Base-by-base conservation (phyloP, 2,888 invertebrate genomes). In the Nasonovia ribisnigri region DNA sequence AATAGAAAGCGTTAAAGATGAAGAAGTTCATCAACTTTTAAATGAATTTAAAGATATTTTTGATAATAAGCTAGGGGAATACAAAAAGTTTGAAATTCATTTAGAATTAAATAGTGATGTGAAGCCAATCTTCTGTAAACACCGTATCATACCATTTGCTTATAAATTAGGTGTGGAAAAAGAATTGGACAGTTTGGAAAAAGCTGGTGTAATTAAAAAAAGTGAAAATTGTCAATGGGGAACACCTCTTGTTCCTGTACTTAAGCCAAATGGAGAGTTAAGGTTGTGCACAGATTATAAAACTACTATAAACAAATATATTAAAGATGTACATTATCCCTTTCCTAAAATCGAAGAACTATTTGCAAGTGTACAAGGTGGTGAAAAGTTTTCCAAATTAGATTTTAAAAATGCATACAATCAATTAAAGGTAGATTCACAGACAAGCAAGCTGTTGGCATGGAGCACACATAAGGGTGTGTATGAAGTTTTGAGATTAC, bases 321-420 rank as follows among this genome's bases (percentile, higher is more conserved):
- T 95, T 51, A 84, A 94, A 92, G 94, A 94, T 36, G 91, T 94
- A 60, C 67, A 92, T 48, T 95, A 94, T 94, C 94, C 43, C 42
- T 94, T 94, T 36, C 88, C 60, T 13, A 88, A 29, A 88, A 92
- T 94, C 16, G 87, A 90, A 11, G 88, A 92, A 5, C 3, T 94
- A 60, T 84, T 94, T n/a, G 88, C 77, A 36, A 86, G 42, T 1
- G 36, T 93, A 16, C 43, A 90, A 46, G 87, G 89, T 10, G 54
- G 90, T 6, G 29, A 84, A 36, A 87, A 6, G n/a, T 93, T 93
- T 29, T 90, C 57, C 0, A 94, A 86, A 24, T 54, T 94, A 43
- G 94, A 94, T 90, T 67, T 94, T 8, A 89, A 51, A 20, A 94
- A 90, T 36, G 92, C 92, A 13, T 89, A 92, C 10, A 77, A 87